phyloP scores from a whole-genome alignment of 2,888 invertebrate species.

The Coelinius sp. region DNA sequence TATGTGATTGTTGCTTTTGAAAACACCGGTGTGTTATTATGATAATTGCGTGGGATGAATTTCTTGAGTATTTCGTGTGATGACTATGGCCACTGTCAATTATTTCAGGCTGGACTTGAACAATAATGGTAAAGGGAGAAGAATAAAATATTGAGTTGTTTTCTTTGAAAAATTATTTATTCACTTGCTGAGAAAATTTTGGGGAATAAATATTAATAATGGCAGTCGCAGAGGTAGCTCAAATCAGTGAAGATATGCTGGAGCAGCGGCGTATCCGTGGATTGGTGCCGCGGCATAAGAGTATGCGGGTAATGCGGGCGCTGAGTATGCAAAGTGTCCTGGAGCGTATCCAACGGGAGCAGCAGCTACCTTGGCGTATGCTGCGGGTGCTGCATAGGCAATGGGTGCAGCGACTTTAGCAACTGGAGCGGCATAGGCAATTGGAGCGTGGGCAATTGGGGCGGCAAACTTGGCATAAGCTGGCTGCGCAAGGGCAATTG shows the following conservation, averaged over 20 bases:
- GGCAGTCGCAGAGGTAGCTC: constrained; percentile 52
- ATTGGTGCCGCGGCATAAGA: constrained; percentile 51
- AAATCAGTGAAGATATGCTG: constrained; percentile 69
- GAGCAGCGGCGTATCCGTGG: constrained; percentile 51
- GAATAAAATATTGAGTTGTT: not conserved
- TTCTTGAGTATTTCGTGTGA: not conserved
- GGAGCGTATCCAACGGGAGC: constrained; percentile 29
- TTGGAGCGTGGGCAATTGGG: constrained; percentile 63
- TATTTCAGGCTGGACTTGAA: too few relatives aligned
- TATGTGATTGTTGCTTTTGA: not conserved
- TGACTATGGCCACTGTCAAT: too few relatives aligned
- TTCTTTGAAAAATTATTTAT: constrained; percentile 7
- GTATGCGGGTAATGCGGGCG: constrained; percentile 46
- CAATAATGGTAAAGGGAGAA: too few relatives aligned
- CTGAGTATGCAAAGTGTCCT: constrained; percentile 23
- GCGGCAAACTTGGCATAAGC: constrained; percentile 44
- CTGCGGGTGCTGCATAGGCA: constrained; percentile 44
- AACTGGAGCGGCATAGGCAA: constrained; percentile 70
- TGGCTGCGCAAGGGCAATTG: constrained; percentile 45
- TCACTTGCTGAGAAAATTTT: constrained; percentile 36
- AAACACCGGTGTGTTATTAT: not conserved
- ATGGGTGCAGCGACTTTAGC: constrained; percentile 22
- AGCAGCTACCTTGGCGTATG: constrained; percentile 35
- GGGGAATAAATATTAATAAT: constrained; percentile 40
- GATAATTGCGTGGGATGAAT: not conserved